Conservation (phyloP, 2,113 vertebrate genomes). For the Vimba vimba region DNA sequence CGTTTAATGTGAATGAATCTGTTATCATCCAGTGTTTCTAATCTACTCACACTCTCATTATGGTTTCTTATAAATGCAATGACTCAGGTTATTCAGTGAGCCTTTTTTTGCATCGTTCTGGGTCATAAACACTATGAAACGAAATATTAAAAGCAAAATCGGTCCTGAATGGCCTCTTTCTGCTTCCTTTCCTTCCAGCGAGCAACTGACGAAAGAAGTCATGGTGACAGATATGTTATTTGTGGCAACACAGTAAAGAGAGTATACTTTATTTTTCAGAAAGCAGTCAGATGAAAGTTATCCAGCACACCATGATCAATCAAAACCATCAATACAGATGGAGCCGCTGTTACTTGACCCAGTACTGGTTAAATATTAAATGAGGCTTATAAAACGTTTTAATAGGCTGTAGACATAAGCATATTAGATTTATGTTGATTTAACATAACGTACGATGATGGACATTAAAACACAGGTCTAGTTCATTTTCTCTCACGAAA, state of each 20-base stretch:
- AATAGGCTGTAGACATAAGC: neutral
- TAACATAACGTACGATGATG: neutral
- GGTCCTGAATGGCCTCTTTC: constrained; percentile 9
- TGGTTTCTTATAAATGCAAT: constrained; percentile 32
- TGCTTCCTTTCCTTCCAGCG: neutral
- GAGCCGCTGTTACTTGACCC: neutral
- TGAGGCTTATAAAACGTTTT: neutral
- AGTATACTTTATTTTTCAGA: neutral
- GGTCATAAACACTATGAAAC: neutral
- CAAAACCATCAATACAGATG: neutral
- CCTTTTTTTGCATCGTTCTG: no score
- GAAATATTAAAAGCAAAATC: neutral
- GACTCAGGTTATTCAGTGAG: constrained; percentile 2
- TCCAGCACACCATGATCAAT: neutral
- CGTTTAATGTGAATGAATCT: no score
- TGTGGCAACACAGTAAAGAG: neutral
- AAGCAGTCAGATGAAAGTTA: neutral
- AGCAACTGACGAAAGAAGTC: neutral
- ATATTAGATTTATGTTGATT: neutral
- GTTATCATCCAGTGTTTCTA: neutral
- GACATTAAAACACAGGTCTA: neutral
- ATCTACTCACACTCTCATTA: neutral
- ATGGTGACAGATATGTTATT: neutral
- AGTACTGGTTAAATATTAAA: neutral
- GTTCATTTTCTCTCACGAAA: neutral